These are phyloP conservation scores for Germaria angustata DNA, from an alignment of 2,888 invertebrate species.

Conservation along the genomic window DNA sequence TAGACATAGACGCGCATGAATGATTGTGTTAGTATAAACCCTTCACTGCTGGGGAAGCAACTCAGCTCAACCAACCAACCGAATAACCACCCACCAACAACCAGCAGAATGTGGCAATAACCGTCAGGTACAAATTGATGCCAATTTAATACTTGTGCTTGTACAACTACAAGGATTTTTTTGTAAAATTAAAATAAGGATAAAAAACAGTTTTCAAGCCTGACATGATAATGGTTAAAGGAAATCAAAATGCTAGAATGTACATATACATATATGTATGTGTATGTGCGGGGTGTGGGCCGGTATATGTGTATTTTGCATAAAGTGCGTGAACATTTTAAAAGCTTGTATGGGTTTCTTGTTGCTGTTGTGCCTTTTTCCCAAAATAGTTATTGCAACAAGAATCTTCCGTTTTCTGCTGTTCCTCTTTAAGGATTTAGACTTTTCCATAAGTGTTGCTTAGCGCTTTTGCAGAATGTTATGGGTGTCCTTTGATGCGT, in stretches of 20 bases:
- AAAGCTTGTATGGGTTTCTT: slow-evolving; percentile 7
- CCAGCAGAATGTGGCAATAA: slow-evolving; percentile 32
- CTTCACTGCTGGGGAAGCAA: not conserved
- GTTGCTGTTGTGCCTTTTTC: slow-evolving; percentile 26
- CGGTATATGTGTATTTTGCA: not conserved
- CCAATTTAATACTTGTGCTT: slow-evolving; percentile 47
- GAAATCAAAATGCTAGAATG: not conserved
- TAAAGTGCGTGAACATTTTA: slow-evolving; percentile 52
- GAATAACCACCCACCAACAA: slow-evolving; percentile 15
- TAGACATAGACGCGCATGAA: slow-evolving; percentile 50
- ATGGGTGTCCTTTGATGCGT: not conserved
- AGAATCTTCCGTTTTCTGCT: slow-evolving; percentile 16
- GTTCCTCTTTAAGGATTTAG: slow-evolving; percentile 12
- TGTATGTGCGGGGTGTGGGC: not conserved
- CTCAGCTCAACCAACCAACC: not conserved
- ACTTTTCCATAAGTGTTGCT: not conserved
- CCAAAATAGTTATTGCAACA: slow-evolving; percentile 42
- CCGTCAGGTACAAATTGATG: slow-evolving; percentile 60
- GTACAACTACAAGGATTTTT: slow-evolving; percentile 32
- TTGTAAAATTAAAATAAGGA: not conserved
- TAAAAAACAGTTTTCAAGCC: slow-evolving; percentile 23
- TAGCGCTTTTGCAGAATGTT: not conserved
- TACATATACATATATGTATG: not conserved
- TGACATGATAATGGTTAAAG: slow-evolving; percentile 19
- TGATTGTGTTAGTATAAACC: slow-evolving; percentile 16